Evolutionary conservation across 2,113 vertebrate genomes (phyloP).

Genomic region (Hiodon tergisus): DNA sequence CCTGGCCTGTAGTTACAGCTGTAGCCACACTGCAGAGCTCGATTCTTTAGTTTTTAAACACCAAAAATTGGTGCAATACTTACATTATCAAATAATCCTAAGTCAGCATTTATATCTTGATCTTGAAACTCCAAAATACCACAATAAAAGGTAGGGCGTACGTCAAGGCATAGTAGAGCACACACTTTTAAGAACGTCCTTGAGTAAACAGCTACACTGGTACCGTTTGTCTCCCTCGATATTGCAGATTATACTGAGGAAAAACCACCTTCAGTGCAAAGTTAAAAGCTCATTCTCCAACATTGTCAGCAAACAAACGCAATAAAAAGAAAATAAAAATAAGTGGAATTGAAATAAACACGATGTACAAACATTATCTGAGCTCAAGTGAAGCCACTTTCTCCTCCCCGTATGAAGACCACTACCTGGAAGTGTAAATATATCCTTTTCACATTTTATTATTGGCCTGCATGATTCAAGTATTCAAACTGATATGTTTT

Average conservation of each 20-base stretch:
- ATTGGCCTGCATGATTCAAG: conserved; percentile 99
- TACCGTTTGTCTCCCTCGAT: conserved; percentile 79
- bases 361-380: conserved; percentile 78
- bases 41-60: conserved; percentile 94
- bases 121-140: conserved; percentile 81
- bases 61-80: conserved; percentile 94
- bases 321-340: conserved; percentile 53
- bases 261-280: conserved; percentile 93
- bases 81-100: conserved; percentile 79
- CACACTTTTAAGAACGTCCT: conserved; percentile 81
- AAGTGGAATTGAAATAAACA: conserved; percentile 80
- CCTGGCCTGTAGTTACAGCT: conserved; percentile 93
- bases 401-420: conserved; percentile 70
- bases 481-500: conserved; percentile 99
- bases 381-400: conserved; percentile 81
- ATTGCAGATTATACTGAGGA: conserved; percentile 77
- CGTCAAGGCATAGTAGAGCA: conserved; percentile 91
- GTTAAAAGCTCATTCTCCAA: conserved; percentile 90
- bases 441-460: conserved; percentile 99
- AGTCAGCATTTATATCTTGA: conserved; percentile 81
- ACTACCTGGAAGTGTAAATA: conserved; percentile 97
- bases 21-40: conserved; percentile 93
- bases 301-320: conserved; percentile 78
- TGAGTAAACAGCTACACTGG: conserved; percentile 96
- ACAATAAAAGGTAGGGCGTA: conserved; percentile 82